phyloP scores from a whole-genome alignment of 2,113 vertebrate genomes.

The Puma concolor region DNA sequence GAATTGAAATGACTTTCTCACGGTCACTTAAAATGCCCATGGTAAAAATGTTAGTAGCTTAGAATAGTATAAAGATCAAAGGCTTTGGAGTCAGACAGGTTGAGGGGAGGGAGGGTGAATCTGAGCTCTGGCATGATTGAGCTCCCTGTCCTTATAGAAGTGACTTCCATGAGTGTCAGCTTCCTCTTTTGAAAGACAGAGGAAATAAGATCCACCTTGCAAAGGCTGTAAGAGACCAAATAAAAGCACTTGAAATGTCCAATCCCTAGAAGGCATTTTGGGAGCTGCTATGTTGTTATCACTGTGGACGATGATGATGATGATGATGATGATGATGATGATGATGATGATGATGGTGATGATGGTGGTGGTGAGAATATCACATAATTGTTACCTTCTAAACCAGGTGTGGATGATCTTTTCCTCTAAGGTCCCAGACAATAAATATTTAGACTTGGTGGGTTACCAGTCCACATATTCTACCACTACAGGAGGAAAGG shows the following conservation, averaged over 20 bases:
- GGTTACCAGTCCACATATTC: neutral
- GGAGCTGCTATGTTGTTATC: neutral
- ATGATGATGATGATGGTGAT: neutral
- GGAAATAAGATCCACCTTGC: neutral
- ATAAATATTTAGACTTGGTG: neutral
- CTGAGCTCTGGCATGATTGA: neutral
- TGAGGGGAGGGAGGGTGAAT: accelerated
- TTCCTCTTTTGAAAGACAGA: neutral
- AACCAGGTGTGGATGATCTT: neutral
- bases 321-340: neutral
- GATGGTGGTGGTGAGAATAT: neutral
- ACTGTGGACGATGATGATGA: no score
- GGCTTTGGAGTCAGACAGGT: neutral
- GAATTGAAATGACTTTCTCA: neutral
- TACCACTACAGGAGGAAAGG: neutral
- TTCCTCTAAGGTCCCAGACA: neutral
- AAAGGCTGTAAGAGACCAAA: neutral
- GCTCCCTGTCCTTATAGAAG: neutral
- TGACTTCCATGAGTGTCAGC: neutral
- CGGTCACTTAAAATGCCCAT: neutral
- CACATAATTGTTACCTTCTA: neutral
- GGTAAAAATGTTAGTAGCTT: neutral
- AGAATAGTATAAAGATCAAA: neutral
- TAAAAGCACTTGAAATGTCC: neutral
- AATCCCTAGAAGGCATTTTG: neutral